Percentiles rank a stretch among this genome's conserved stretches.
Conservation (phyloP, 2,113 vertebrate genomes). For the Octodon degus region DNA sequence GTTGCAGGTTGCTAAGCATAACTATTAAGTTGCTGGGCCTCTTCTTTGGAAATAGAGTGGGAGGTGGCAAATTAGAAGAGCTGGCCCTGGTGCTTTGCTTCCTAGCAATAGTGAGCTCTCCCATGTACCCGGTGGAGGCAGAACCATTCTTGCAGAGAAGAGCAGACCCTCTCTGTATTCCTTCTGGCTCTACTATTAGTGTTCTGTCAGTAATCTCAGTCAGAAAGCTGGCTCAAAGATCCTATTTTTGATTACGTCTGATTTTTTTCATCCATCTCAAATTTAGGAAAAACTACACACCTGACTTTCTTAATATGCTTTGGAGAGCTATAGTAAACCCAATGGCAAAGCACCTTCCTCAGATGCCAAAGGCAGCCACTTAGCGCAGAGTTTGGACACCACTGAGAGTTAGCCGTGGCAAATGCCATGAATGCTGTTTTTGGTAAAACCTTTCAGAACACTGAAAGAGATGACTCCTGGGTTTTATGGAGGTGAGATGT, state of each 20-base stretch:
- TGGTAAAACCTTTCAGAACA: conserved; percentile 60
- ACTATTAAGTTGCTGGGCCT: not conserved
- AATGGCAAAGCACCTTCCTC: conserved; percentile 78
- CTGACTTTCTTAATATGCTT: conserved; percentile 77
- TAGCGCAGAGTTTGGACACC: conserved; percentile 82
- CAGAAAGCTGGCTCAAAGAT: conserved; percentile 83
- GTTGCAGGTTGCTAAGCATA: not conserved
- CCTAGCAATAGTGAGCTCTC: conserved; percentile 57
- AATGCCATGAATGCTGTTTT: conserved; percentile 73
- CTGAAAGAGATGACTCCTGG: conserved; percentile 41
- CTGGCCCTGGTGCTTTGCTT: conserved; percentile 13
- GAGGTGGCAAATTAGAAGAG: not conserved
- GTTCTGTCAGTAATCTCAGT: conserved; percentile 66
- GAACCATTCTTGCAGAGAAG: conserved; percentile 47
- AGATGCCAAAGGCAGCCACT: conserved; percentile 83
- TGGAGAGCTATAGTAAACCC: conserved; percentile 81
- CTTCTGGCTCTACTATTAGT: conserved; percentile 67
- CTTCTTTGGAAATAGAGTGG: not conserved
- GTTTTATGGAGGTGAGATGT: conserved; percentile 66
- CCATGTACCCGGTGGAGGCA: conserved; percentile 73
- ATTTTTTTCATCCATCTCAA: conserved; percentile 79
- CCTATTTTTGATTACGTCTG: conserved; percentile 69
- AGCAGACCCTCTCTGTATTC: conserved; percentile 36
- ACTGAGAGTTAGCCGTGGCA: conserved; percentile 81
- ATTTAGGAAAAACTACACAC: conserved; percentile 51